Evolutionary conservation across 2,797 vertebrate species (phyloP), one percentile per base, ranked within the genome.

Genomic region (Gallirallus australis): DNA sequence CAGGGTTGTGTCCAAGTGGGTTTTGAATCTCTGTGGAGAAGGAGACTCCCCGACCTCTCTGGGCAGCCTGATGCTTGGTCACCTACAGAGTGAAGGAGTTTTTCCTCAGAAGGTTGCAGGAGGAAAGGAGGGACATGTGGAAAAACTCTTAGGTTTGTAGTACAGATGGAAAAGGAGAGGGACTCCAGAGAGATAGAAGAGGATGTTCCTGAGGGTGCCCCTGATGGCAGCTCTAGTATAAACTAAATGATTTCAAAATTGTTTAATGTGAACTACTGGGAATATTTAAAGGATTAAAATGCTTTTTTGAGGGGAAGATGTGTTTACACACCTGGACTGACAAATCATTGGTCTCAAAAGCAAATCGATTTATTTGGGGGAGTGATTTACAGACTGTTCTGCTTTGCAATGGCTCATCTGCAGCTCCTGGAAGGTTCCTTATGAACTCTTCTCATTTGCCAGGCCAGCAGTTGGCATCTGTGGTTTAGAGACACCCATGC

Each of bases 351-450:
- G 37, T 39, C 35, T 91, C 48, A 66, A 65, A 94, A 93, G 54
- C 37, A 54, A 77, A 94, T 83, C 75, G 45, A 18, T 78, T 92
- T 89, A 80, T 94, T 75, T 89, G 61, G 60, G 86, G 42, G 56
- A 82, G 31, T 61, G 52, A 68, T 90, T 77, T 83, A 47, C 75
- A 53, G 73, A 61, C 89, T 82, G 84, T 73, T 78, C 53, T 88
- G 53, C 50, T 57, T 88, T 94, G 91, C 73, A 56, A 1, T 68
- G 70, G 57, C 30, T 77, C 42, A 80, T 76, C 65, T 80, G 42
- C 39, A 35, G 21, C 24, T 92, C 35, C 66, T 86, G 47, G 56
- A 73, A 85, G 37, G 37, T 85, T 91, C 45, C 27, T 75, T 13
- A 20, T 48, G 20, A 83, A 13, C 8, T 68, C 28, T 77, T 73